phyloP scores from a whole-genome alignment of 2,113 vertebrate genomes.

The Sterna hirundo region DNA sequence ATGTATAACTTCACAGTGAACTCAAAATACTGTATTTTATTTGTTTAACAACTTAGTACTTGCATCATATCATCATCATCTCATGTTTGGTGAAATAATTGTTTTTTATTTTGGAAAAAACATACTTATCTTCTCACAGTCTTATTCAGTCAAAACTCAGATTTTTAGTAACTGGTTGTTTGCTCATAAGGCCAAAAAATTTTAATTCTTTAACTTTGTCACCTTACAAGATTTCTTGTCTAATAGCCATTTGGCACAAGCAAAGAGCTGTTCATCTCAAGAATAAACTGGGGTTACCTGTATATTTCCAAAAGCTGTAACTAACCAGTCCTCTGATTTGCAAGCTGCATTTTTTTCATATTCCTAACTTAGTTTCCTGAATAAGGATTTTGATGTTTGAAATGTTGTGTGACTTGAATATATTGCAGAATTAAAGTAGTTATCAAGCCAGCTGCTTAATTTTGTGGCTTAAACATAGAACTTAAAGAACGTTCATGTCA shows the following conservation, averaged over 20 bases:
- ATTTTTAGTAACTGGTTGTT: not conserved
- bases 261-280: not conserved
- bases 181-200: not conserved
- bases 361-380: not conserved
- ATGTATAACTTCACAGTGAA: not conserved
- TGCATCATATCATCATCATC: not conserved
- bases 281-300: not conserved
- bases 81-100: not conserved
- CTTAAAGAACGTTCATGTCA: not conserved
- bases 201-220: not conserved
- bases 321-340: not conserved
- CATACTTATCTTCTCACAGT: not conserved
- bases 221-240: not conserved
- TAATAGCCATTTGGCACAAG: not conserved
- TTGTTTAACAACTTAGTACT: not conserved
- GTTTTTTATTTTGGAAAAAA: not conserved
- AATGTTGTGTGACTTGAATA: not conserved
- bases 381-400: not conserved
- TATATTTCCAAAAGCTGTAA: accelerated
- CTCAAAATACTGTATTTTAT: not conserved
- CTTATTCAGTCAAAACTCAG: not conserved
- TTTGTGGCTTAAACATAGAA: not conserved
- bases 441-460: not conserved
- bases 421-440: not conserved
- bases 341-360: not conserved